These are phyloP conservation scores for Minunthozetes semirufus DNA, from an alignment of 2,888 invertebrate genomes.

Conservation along the genomic window DNA sequence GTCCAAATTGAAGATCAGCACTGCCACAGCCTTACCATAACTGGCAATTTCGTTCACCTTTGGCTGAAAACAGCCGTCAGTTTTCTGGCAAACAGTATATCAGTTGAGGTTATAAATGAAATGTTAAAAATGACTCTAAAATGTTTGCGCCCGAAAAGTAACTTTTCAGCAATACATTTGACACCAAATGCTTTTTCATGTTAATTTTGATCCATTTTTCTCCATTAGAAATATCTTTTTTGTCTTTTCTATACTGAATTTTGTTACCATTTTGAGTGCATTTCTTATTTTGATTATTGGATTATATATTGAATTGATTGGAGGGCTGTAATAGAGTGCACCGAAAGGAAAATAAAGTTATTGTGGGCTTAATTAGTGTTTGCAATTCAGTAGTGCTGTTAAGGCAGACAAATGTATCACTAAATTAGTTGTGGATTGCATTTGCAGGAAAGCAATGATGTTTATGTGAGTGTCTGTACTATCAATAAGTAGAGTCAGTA, in stretches of 20 bases:
- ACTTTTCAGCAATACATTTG: conserved; percentile 1
- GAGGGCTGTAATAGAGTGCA: not conserved
- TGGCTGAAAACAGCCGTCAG: too few relatives aligned
- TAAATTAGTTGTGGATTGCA: conserved; percentile 21
- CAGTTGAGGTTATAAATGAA: not conserved
- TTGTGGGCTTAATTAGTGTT: conserved; percentile 15
- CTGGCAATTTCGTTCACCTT: too few relatives aligned
- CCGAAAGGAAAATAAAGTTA: not conserved
- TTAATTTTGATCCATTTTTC: too few relatives aligned
- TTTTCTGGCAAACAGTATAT: not conserved
- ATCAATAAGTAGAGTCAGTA: conserved; percentile 28
- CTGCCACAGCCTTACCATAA: too few relatives aligned
- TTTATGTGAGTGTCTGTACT: conserved; percentile 19
- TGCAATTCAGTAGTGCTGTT: not conserved
- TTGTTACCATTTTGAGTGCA: not conserved
- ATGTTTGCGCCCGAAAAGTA: conserved; percentile 3
- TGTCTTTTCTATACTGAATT: not conserved
- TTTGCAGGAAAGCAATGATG: conserved; percentile 22
- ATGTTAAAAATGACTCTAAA: not conserved
- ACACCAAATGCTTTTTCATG: too few relatives aligned
- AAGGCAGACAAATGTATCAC: conserved; percentile 15
- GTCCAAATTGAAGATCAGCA: conserved; percentile 17
- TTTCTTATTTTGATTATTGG: not conserved
- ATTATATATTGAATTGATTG: not conserved
- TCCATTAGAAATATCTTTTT: not conserved